Evolutionary conservation across 2,797 vertebrate genomes (phyloP).

Genomic region (Neostethus bicornis): DNA sequence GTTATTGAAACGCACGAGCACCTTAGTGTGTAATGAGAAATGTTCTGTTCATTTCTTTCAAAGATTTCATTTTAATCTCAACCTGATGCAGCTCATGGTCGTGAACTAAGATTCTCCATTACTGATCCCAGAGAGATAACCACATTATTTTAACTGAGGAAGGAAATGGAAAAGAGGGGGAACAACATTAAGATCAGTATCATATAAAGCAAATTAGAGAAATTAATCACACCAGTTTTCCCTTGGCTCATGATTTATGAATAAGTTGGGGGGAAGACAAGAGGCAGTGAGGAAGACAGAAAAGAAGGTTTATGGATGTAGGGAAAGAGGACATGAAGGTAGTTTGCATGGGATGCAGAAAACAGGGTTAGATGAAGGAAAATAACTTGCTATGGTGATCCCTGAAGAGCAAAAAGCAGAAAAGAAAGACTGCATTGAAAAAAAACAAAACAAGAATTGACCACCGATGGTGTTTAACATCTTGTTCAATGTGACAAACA

Average conservation of each 20-base stretch:
- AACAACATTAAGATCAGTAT: neutral
- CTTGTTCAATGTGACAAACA: too few species aligned
- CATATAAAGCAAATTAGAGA: neutral
- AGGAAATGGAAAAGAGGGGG: slow-evolving; percentile 1
- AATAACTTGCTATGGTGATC: too few species aligned
- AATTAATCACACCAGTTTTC: neutral
- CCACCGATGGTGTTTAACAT: too few species aligned
- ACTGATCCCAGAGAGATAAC: neutral
- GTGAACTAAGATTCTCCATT: neutral
- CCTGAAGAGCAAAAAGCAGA: too few species aligned
- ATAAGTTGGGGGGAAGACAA: neutral
- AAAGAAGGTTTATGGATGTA: too few species aligned
- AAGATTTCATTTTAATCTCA: neutral
- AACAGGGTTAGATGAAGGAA: too few species aligned
- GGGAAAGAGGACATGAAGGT: too few species aligned
- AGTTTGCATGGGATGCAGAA: too few species aligned
- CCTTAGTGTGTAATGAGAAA: neutral
- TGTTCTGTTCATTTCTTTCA: neutral
- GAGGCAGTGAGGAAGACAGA: slow-evolving; percentile 15
- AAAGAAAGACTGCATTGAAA: too few species aligned
- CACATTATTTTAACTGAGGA: neutral
- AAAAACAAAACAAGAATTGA: too few species aligned
- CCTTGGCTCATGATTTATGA: neutral
- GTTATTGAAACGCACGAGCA: neutral
- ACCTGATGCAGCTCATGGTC: neutral